phyloP scores from a whole-genome alignment of 2,113 vertebrate species.

The Loxodonta africana region DNA sequence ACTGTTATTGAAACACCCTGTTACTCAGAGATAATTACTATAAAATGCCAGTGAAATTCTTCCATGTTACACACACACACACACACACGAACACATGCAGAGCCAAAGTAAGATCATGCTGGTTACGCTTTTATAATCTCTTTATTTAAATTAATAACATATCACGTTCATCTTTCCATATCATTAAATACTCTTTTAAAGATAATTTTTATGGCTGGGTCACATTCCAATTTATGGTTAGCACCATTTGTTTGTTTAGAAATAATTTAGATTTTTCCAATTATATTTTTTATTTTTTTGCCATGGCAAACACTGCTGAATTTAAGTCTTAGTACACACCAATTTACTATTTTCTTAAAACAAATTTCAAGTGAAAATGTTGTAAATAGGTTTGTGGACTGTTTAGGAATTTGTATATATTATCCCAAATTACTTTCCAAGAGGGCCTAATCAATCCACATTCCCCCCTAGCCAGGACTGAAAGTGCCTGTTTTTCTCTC shows the following conservation, averaged over 20 bases:
- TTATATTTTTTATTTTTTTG: neutral
- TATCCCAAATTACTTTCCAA: neutral
- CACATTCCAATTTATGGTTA: too few species aligned
- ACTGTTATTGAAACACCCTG: neutral
- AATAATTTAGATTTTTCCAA: neutral
- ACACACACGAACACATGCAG: neutral
- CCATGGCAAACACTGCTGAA: neutral
- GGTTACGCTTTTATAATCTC: rapidly evolving
- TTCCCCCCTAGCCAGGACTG: rapidly evolving
- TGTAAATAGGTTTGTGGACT: neutral
- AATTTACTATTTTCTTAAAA: neutral
- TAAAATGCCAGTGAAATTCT: neutral
- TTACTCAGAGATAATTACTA: neutral
- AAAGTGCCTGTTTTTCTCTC: too few species aligned
- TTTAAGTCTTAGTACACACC: neutral
- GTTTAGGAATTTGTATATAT: neutral
- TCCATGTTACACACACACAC: rapidly evolving
- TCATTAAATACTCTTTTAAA: neutral
- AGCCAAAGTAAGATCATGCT: rapidly evolving
- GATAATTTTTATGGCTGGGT: neutral
- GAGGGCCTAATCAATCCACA: rapidly evolving
- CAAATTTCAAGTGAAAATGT: neutral
- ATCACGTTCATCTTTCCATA: neutral
- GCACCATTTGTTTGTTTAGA: neutral
- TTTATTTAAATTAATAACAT: neutral